Conservation (phyloP, 1,140 invertebrate genomes). For the Drosophila equinoxialis region DNA sequence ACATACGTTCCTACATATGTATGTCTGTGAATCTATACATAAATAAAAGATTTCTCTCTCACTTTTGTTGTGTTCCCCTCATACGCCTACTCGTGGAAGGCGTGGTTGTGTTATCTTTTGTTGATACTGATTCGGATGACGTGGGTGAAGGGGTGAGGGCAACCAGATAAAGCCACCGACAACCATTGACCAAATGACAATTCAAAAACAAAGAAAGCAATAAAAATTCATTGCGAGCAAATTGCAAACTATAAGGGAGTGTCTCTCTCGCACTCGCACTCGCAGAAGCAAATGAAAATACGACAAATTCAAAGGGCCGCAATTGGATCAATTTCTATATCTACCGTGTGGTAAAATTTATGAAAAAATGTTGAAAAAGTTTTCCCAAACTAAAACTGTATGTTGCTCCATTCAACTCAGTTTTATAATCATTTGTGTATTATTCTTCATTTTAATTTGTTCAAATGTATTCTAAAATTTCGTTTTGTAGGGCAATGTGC, state of each 20-base stretch:
- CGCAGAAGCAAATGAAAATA: conserved; percentile 20
- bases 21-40: conserved; percentile 43
- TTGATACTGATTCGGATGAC: conserved; percentile 63
- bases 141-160: conserved; percentile 25
- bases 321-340: conserved; percentile 69
- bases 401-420: no score
- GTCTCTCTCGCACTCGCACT: neutral
- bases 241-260: neutral
- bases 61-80: neutral
- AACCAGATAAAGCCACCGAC: conserved; percentile 43
- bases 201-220: neutral
- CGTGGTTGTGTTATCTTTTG: conserved; percentile 56
- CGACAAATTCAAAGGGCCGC: conserved; percentile 46
- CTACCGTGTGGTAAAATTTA: no score
- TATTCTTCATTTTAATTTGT: no score
- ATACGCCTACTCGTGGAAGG: neutral
- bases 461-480: no score
- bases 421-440: conserved; percentile 16
- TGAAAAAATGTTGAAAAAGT: no score
- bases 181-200: neutral
- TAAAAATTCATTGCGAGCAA: conserved; percentile 3
- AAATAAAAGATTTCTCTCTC: conserved; percentile 22
- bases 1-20: neutral
- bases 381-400: no score
- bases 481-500: no score